Evolutionary conservation across 2,113 vertebrate genomes (phyloP), one percentile per base, ranked within the genome.

Genomic region (Bambusicola thoracicus): DNA sequence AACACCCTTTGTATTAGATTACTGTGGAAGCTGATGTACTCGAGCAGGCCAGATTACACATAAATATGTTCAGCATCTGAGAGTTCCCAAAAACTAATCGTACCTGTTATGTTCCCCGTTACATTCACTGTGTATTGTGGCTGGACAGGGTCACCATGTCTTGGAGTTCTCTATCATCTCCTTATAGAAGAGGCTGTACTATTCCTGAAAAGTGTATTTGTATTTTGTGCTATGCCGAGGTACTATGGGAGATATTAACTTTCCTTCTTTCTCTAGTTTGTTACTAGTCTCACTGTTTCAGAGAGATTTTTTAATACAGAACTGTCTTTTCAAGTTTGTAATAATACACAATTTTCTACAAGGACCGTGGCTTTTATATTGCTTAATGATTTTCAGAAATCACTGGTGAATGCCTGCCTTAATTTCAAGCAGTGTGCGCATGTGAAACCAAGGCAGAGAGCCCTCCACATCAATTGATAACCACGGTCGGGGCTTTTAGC

Each of bases 301-400:
- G 66, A 90, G 62, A 62, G 17, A 74, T 20, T 75, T 51, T 90
- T 94, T 95, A 84, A 62, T 95, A 30, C 19, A 89, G 90, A 94
- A 34, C 61, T 81, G 72, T 80, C 51, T 83, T 92, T 93, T 95
- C 79, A 61, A 36, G 69, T 93, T 40, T 78, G 29, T 72, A 87
- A 68, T 49, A 93, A 46, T 21, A 29, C 4, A 13, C 72, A 32
- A 69, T 93, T 88, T 96, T 85, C n/a, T 56, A 61, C 25, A 49
- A 81, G 51, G 61, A 51, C 48, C 63, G 74, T 78, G 15, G 19
- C 21, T 87, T 89, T 81, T 78, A 44, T 92, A 29, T 56, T 80
- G 74, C 66, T 79, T 88, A 87, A 58, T 53, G 32, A 76, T 89
- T 90, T 88, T 77, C 67, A 72, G 68, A 79, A 87, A 34, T 40